Base-by-base conservation (phyloP, 2,888 invertebrate species). In the Exocentrus adspersus region DNA sequence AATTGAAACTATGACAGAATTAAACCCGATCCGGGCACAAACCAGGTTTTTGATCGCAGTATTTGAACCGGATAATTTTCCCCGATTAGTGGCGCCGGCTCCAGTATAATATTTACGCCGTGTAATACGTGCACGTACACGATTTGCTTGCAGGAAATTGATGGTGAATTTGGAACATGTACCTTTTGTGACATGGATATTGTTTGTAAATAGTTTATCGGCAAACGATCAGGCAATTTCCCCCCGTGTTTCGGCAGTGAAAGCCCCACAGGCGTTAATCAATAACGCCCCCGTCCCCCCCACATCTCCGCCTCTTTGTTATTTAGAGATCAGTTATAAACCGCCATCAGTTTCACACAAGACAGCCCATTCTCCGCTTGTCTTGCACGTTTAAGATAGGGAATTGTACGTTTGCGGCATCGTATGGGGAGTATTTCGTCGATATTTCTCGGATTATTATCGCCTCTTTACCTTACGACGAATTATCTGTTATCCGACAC, bases 181-280 rank as follows among this genome's bases (percentile, higher is more conserved):
- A 37, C 52, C 65, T 64, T 69, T 65, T 63, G 60, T 63, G 62
- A 67, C 63, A 67, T 63, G 62, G 64, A 72, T 69, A 70, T 73
- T 73, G 73, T 73, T 71, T 70, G 69, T 72, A 68, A 73, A 73
- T 73, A 70, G 72, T 71, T 70, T 71, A 73, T 71, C 70, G 69
- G 69, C 64, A 62, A 73, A 63, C 72, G 72, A 72, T 71, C 70
- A 67, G 67, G 65, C 67, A 70, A 72, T 72, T 69, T 72, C 60
- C 69, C 53, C 65, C 53, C 65, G 53, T 65, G 68, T 66, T 65
- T 65, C 64, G 67, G 63, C 68, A 51, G 60, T 52, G 59, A 60
- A 62, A 61, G 45, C 62, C 46, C 70, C 62, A 43, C 62, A 58
- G 68, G 70, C 70, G 68, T 65, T 68, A 70, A 70, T 70, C 70